Evolutionary conservation across 2,888 invertebrate species (phyloP).

Genomic region (Barypeithes pellucidus): DNA sequence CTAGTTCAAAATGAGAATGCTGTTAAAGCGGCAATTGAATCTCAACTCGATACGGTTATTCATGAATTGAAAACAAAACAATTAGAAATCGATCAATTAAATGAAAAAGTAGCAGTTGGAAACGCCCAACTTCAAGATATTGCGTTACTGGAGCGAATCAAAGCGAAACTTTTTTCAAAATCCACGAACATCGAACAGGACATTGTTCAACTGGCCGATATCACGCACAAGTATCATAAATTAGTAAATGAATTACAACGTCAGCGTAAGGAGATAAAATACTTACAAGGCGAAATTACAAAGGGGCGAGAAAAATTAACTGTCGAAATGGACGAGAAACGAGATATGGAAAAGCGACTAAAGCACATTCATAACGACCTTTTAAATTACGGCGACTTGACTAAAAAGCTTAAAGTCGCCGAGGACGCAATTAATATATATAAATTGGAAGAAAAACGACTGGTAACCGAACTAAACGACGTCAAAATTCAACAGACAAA

Average conservation of each 20-base stretch:
- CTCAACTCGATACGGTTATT: background rate
- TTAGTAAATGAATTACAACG: background rate
- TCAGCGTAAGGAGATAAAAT: background rate
- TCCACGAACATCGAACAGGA: background rate
- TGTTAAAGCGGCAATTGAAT: background rate
- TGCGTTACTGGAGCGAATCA: background rate
- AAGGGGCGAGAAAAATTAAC: background rate
- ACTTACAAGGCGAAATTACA: background rate
- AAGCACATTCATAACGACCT: background rate
- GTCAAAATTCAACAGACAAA: background rate
- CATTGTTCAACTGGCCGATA: background rate
- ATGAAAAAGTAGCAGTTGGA: no score
- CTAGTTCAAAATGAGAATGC: background rate
- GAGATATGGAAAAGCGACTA: background rate
- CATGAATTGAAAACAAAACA: background rate
- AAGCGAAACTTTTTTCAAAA: background rate
- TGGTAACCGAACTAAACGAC: background rate
- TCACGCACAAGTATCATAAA: background rate
- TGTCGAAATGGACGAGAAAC: background rate
- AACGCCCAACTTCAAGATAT: no score
- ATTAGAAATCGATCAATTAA: background rate
- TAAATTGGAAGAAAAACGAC: background rate
- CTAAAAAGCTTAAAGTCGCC: background rate
- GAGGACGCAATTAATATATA: background rate
- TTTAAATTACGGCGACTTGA: background rate